Evolutionary conservation across 2,113 vertebrate species (phyloP).

Genomic region (Rhineura floridana): DNA sequence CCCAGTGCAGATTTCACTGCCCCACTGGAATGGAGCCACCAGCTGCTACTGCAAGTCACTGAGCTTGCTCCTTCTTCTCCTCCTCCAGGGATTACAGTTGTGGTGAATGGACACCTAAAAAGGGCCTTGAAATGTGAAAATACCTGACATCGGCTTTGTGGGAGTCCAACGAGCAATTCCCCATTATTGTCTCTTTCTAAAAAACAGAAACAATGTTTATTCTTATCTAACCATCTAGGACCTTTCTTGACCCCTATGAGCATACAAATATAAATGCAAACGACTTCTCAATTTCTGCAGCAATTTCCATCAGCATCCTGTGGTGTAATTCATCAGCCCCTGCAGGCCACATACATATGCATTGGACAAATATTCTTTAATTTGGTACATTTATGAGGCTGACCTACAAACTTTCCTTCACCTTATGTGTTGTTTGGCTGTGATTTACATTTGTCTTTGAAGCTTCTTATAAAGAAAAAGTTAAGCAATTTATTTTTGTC

Average conservation of each 20-base stretch:
- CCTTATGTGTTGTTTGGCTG: background rate
- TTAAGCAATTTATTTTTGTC: background rate
- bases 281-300: background rate
- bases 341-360: background rate
- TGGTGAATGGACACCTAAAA: background rate
- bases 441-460: constrained; percentile 9
- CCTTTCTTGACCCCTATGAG: background rate
- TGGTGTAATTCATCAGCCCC: constrained; percentile 6
- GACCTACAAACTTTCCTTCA: background rate
- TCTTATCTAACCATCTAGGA: background rate
- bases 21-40: too few relatives aligned
- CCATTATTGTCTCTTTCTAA: background rate
- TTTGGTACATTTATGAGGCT: background rate
- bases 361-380: constrained; percentile 20
- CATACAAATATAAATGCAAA: constrained; percentile 2
- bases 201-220: background rate
- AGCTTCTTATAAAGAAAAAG: background rate
- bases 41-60: too few relatives aligned
- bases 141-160: background rate
- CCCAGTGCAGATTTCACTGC: too few relatives aligned
- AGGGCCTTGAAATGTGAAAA: background rate
- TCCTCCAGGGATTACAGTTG: too few relatives aligned
- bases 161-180: background rate
- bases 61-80: too few relatives aligned
- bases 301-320: constrained; percentile 10